Evolutionary conservation across 1,140 invertebrate genomes (phyloP), one percentile per base, ranked within the genome.

Genomic region (Lasioglossum baleicum): DNA sequence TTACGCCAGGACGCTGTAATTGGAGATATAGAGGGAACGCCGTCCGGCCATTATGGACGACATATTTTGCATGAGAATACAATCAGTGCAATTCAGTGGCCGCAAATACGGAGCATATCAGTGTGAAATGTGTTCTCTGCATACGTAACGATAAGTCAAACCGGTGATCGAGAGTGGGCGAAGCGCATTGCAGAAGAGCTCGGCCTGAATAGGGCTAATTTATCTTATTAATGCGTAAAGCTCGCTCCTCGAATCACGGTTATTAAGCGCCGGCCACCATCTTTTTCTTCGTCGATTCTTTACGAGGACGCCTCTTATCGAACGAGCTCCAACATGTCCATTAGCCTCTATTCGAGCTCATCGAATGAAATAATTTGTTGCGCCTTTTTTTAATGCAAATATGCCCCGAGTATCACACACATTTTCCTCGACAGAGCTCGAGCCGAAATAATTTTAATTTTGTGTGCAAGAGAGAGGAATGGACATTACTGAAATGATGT

Each of bases 61-160:
- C 82, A 88, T 88, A 88, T 85, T 89, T 89, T 89, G 85, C 88
- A 89, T 89, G 88, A 88, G 85, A 89, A 89, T 89, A 89, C 88
- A 89, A 89, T 89, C 88, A 89, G 87, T 78, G 85, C 88, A 83
- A 89, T 89, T 89, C 88, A 89, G 85, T 67, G 83, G 75, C 75
- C 60, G 85, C 83, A 86, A 77, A 75, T 82, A 87, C 63, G 79
- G 75, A 71, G 84, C 79, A 81, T 87, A 83, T 84, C 86, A 78
- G 69, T 88, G 74, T 67, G 80, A 88, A 88, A 88, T 69, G 72
- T 73, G 77, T 80, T 80, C 60, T 71, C 58, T 67, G 48, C 75
- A 77, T 81, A 82, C 70, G 70, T 73, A 74, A 83, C 75, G 83
- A 86, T 73, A 82, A 85, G 81, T 83, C 87, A 83, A 84, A 81